Percentiles rank a stretch among this genome's conserved stretches.
Evolutionary conservation across 2,113 vertebrate genomes (phyloP).

Genomic region (Uropsilus gracilis): DNA sequence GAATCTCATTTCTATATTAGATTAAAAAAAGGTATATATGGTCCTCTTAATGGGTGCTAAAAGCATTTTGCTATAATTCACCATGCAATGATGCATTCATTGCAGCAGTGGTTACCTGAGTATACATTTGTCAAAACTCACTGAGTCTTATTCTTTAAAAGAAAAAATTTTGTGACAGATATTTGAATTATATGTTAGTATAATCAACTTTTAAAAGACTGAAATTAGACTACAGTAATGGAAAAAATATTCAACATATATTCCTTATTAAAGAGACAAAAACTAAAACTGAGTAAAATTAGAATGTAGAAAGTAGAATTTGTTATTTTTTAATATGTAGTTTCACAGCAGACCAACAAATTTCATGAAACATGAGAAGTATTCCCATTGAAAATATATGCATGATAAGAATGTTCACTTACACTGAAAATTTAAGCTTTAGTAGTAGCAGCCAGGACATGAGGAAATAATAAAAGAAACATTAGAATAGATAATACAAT

Average conservation of each 20-base stretch:
- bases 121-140: not conserved
- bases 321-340: not conserved
- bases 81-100: not conserved
- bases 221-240: not conserved
- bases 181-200: too few relatives aligned
- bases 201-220: slow-evolving; percentile 24
- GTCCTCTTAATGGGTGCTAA: not conserved
- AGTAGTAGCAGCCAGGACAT: not conserved
- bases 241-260: not conserved
- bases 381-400: not conserved
- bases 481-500: not conserved
- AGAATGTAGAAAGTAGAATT: too few relatives aligned
- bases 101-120: not conserved
- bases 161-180: too few relatives aligned
- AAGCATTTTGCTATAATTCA: slow-evolving; percentile 20
- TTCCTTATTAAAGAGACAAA: not conserved
- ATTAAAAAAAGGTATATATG: not conserved
- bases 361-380: not conserved
- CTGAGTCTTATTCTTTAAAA: not conserved
- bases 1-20: not conserved
- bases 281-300: not conserved
- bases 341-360: not conserved
- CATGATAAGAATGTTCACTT: not conserved
- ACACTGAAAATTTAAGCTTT: not conserved
- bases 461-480: not conserved